phyloP scores from a whole-genome alignment of 2,113 vertebrate genomes.

The Gallinago paraguaiae region DNA sequence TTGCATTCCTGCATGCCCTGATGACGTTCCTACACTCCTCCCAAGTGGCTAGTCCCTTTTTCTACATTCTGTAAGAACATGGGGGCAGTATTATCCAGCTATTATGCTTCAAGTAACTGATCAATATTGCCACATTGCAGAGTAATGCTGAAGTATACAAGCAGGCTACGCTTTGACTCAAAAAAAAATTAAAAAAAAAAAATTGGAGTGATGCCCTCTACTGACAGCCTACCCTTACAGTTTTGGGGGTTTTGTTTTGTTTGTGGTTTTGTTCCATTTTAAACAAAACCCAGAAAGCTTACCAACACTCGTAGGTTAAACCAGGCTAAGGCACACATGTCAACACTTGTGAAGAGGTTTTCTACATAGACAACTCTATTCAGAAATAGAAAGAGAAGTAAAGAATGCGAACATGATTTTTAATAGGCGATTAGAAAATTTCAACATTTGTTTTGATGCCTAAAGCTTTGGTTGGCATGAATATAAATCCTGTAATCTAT shows the following conservation, averaged over 20 bases:
- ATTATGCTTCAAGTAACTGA: background rate
- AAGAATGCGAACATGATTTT: background rate
- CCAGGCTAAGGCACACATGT: background rate
- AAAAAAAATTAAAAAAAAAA: background rate
- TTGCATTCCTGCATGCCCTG: background rate
- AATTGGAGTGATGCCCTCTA: background rate
- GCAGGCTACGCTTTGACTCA: background rate
- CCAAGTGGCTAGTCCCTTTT: background rate
- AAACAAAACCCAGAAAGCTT: slow-evolving; percentile 59
- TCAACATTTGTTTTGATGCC: slow-evolving; percentile 21
- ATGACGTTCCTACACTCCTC: background rate
- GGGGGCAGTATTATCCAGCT: fast-evolving
- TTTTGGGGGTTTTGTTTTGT: background rate
- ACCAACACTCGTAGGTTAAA: background rate
- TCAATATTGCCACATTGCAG: background rate
- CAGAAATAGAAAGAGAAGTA: background rate
- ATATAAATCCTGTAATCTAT: slow-evolving; percentile 27
- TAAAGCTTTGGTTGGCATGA: slow-evolving; percentile 27
- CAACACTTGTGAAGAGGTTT: background rate
- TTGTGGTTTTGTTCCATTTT: slow-evolving; percentile 8
- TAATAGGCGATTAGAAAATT: slow-evolving; percentile 8
- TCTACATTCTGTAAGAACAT: background rate
- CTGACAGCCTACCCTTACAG: background rate
- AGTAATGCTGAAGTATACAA: background rate
- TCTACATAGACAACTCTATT: background rate